Evolutionary conservation across 2,888 invertebrate species (phyloP).

Genomic region (Euzetes globulus): DNA sequence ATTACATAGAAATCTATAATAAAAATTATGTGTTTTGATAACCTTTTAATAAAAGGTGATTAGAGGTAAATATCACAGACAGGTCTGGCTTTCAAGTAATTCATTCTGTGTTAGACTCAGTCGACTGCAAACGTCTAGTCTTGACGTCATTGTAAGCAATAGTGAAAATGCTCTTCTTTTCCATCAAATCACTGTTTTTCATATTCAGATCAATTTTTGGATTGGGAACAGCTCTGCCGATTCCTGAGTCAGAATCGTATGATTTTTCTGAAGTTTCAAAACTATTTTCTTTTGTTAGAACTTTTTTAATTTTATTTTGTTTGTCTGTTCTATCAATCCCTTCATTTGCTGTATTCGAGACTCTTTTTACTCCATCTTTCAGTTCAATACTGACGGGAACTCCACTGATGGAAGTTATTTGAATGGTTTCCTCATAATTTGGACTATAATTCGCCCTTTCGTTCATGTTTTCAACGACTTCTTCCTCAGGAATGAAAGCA

Average conservation of each 20-base stretch:
- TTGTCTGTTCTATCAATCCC: neutral
- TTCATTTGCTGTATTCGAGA: neutral
- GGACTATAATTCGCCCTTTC: neutral
- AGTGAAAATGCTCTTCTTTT: conserved; percentile 86
- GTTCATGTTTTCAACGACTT: neutral
- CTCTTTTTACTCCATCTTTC: neutral
- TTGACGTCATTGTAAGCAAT: conserved; percentile 80
- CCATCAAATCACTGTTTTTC: conserved; percentile 48
- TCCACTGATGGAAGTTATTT: conserved; percentile 19
- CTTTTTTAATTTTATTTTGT: conserved; percentile 16
- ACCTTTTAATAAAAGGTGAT: neutral
- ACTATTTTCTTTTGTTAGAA: conserved; percentile 34
- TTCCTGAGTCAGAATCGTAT: conserved; percentile 42
- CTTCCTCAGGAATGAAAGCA: neutral
- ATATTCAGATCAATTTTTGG: conserved; percentile 30
- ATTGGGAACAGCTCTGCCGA: conserved; percentile 38
- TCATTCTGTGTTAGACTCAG: conserved; percentile 2
- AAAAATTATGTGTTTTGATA: neutral
- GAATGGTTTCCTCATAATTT: conserved; percentile 5
- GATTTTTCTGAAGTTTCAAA: conserved; percentile 38
- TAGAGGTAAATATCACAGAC: conserved; percentile 15
- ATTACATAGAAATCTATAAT: no score
- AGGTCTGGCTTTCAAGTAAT: neutral
- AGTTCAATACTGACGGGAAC: conserved; percentile 19
- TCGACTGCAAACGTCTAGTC: conserved; percentile 32